phyloP scores from a whole-genome alignment of 2,888 invertebrate species.

The Mesodorylaimus sp. region DNA sequence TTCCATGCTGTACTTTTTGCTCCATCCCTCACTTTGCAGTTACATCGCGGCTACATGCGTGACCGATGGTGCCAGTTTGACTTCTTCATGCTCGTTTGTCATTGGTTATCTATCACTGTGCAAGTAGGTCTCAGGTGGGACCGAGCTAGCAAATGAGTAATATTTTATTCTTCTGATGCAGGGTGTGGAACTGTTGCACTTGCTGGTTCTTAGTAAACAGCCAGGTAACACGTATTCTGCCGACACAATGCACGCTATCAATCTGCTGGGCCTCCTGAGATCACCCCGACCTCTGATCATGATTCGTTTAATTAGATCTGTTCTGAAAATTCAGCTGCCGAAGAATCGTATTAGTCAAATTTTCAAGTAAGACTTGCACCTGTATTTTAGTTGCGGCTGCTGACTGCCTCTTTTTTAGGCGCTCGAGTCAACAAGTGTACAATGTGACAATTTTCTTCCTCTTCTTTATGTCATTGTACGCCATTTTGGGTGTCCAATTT shows the following conservation, averaged over 20 bases:
- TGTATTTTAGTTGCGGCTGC: no score
- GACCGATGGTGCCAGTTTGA: conserved; percentile 99
- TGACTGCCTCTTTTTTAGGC: conserved; percentile 45
- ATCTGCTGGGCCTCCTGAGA: conserved; percentile 58
- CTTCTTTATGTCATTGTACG: conserved; percentile 98
- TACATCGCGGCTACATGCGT: conserved; percentile 77
- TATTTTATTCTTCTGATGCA: no score
- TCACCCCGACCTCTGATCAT: conserved; percentile 91
- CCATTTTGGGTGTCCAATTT: conserved; percentile 91
- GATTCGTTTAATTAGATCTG: conserved; percentile 85
- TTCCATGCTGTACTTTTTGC: no score
- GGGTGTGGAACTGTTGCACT: neutral
- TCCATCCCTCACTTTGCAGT: no score
- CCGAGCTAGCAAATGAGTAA: no score
- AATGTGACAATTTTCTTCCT: conserved; percentile 97
- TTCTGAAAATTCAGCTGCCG: conserved; percentile 95
- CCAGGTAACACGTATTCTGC: no score
- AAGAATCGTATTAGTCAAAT: conserved; percentile 96
- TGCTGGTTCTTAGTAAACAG: neutral
- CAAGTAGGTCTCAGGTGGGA: no score
- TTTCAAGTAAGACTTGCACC: conserved; percentile 78
- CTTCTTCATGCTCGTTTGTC: conserved; percentile 85
- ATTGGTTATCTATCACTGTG: conserved; percentile 83
- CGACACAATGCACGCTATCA: no score
- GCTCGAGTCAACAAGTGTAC: conserved; percentile 98